Evolutionary conservation across 2,113 vertebrate genomes (phyloP).

Genomic region (Sporophila hypoxantha): DNA sequence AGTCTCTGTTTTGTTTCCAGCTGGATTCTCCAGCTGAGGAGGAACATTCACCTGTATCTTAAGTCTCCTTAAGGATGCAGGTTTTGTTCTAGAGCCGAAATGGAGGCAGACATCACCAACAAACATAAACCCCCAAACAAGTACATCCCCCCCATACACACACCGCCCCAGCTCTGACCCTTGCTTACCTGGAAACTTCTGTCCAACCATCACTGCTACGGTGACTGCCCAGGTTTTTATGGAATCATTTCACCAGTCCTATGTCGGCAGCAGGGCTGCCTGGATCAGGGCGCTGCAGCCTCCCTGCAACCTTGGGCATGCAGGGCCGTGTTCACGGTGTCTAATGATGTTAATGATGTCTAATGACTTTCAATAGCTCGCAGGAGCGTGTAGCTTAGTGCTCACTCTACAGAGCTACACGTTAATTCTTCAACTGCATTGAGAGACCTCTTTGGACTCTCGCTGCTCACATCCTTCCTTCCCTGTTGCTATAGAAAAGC

Average conservation of each 20-base stretch:
- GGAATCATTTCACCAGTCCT: background rate
- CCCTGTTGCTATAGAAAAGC: background rate
- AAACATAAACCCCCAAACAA: rapidly evolving
- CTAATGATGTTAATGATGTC: background rate
- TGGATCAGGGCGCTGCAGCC: background rate
- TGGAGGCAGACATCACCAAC: background rate
- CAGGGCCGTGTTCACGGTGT: background rate
- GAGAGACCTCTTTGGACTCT: background rate
- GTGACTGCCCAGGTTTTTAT: background rate
- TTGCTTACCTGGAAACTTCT: background rate
- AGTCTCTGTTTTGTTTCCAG: background rate
- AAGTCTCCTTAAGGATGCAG: background rate
- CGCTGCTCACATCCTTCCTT: background rate
- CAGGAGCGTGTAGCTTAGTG: background rate
- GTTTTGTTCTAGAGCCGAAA: background rate
- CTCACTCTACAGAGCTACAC: background rate
- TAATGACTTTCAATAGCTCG: background rate
- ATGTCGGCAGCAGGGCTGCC: background rate
- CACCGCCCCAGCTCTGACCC: background rate
- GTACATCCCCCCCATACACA: rapidly evolving
- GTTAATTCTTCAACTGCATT: background rate
- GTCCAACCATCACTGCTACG: background rate
- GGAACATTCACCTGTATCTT: background rate
- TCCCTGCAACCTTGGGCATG: background rate
- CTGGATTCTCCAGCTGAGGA: background rate